These are phyloP conservation scores for Rhogogaster chlorosoma DNA, from an alignment of 2,888 invertebrate genomes.

Conservation along the genomic window DNA sequence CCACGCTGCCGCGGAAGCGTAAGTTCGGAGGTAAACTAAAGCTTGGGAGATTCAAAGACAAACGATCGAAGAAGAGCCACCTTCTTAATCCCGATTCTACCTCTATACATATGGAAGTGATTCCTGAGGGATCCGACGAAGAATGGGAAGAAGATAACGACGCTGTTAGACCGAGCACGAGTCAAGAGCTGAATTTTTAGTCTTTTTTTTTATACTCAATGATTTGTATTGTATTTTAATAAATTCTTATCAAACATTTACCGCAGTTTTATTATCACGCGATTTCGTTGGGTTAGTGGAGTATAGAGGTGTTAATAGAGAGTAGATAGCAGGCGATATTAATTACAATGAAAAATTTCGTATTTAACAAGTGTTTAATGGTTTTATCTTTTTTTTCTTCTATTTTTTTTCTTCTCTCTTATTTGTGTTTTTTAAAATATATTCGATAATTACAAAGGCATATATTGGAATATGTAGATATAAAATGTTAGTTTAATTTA, in stretches of 20 bases:
- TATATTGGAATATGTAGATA: constrained; percentile 35
- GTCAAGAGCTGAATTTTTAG: constrained; percentile 26
- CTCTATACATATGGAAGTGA: constrained; percentile 51
- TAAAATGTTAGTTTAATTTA: constrained; percentile 17
- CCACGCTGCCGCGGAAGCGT: constrained; percentile 68
- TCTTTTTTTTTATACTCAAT: not conserved
- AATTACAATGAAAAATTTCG: not conserved
- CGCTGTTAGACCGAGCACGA: constrained; percentile 54
- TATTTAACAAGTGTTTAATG: constrained; percentile 9
- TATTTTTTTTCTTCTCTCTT: not conserved
- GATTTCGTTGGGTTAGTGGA: not conserved
- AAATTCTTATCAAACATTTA: constrained; percentile 1
- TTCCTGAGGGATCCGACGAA: constrained; percentile 57
- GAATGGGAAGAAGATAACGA: constrained; percentile 60
- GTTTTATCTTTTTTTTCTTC: not conserved
- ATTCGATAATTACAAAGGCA: constrained; percentile 42
- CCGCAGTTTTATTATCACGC: not conserved
- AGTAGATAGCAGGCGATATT: not conserved
- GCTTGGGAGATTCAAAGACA: constrained; percentile 48
- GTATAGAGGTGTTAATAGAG: constrained; percentile 1
- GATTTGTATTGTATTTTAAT: constrained; percentile 5
- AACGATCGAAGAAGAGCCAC: constrained; percentile 48
- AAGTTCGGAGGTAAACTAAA: constrained; percentile 53
- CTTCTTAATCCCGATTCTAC: constrained; percentile 47
- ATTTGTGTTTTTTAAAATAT: constrained; percentile 1